These are phyloP conservation scores for Acronicta aceris DNA, from an alignment of 2,888 invertebrate genomes.

Conservation along the genomic window DNA sequence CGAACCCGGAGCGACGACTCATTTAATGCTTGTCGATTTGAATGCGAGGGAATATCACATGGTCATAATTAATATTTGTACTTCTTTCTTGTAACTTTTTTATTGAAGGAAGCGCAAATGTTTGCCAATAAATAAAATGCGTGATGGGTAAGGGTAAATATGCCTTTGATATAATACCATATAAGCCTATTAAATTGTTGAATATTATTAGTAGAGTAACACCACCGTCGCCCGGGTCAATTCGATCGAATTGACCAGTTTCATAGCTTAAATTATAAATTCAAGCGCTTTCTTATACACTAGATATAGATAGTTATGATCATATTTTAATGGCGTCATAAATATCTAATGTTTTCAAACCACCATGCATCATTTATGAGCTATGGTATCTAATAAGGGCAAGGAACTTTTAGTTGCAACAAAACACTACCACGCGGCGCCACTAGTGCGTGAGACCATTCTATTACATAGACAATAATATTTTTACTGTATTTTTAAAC, in stretches of 20 bases:
- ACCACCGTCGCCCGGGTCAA: slow-evolving; percentile 31
- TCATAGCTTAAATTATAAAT: slow-evolving; percentile 43
- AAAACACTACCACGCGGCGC: slow-evolving; percentile 67
- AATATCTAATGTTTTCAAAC: slow-evolving; percentile 65
- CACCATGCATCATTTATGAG: slow-evolving; percentile 71
- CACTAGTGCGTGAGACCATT: slow-evolving; percentile 76
- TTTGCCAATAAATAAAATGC: slow-evolving; percentile 20
- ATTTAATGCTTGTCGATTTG: slow-evolving; percentile 86
- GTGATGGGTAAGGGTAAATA: slow-evolving; percentile 7
- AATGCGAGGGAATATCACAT: slow-evolving; percentile 55
- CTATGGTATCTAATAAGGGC: slow-evolving; percentile 57
- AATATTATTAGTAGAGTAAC: slow-evolving; percentile 5
- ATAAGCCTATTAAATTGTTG: neutral
- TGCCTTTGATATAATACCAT: neutral
- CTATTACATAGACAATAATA: slow-evolving; percentile 58
- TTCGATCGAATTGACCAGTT: slow-evolving; percentile 32
- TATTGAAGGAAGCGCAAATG: slow-evolving; percentile 3
- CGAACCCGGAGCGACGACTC: slow-evolving; percentile 76
- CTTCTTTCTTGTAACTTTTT: slow-evolving; percentile 38
- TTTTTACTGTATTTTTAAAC: slow-evolving; percentile 41
- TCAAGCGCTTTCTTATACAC: slow-evolving; percentile 30
- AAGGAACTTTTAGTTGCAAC: slow-evolving; percentile 66
- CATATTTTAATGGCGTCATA: slow-evolving; percentile 59
- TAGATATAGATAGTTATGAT: slow-evolving; percentile 37
- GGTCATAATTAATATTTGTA: slow-evolving; percentile 61